Conservation (phyloP, 2,113 vertebrate genomes). For the Rattus norvegicus region GRCr8 NC_086022.1:147830001-147830500, state of each 20-base stretch:
- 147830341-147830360: background rate
- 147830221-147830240: background rate
- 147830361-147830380: constrained; percentile 36
- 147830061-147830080: background rate
- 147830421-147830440: background rate
- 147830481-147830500: background rate
- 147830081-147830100: background rate
- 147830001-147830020: background rate
- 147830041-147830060: background rate
- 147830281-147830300: background rate
- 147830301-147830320: background rate
- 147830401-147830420: background rate
- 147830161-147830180: background rate
- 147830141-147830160: background rate
- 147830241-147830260: background rate
- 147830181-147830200: background rate
- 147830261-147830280: background rate
- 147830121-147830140: background rate
- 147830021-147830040: constrained; percentile 2
- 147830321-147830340: background rate
- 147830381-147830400: background rate
- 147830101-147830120: background rate
- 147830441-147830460: background rate
- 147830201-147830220: background rate
- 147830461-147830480: background rate